Conservation (phyloP, 2,113 vertebrate genomes). For the Chaenocephalus aceratus region DNA sequence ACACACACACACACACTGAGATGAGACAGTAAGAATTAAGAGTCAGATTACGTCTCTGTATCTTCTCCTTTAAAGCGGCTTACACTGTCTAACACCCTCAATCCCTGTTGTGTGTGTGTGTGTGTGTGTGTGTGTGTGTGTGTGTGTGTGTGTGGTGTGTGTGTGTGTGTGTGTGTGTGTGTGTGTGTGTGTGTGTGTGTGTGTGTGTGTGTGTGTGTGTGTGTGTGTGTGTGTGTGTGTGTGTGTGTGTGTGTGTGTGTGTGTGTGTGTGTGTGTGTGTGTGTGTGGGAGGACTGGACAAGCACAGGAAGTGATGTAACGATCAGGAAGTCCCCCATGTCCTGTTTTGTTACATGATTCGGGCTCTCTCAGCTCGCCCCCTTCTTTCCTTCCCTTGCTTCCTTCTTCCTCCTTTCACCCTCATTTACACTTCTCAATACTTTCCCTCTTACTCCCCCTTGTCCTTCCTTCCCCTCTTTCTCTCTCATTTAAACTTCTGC, state of each 20-base stretch:
- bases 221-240: conserved; percentile 16
- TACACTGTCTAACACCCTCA: conserved; percentile 66
- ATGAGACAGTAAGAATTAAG: conserved; percentile 56
- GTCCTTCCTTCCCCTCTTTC: too few species aligned
- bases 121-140: conserved; percentile 20
- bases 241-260: conserved; percentile 8
- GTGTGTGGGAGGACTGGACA: conserved; percentile 11
- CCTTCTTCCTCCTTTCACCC: neutral
- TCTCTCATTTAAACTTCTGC: neutral
- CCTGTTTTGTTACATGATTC: conserved; percentile 57
- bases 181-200: conserved; percentile 8
- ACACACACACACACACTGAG: conserved; percentile 23
- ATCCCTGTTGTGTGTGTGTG: conserved; percentile 35
- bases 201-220: conserved; percentile 19
- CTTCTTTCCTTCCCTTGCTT: neutral
- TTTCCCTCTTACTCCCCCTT: neutral
- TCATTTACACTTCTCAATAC: neutral
- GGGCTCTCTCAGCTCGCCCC: neutral
- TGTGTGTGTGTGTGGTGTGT: conserved; percentile 14
- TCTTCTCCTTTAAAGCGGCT: conserved; percentile 70
- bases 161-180: conserved; percentile 8
- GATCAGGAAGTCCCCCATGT: conserved; percentile 56
- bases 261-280: conserved; percentile 3
- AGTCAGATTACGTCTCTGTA: conserved; percentile 68
- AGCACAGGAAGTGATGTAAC: conserved; percentile 66